Base-by-base conservation (phyloP, 2,113 vertebrate genomes). In the Cololabis saira region DNA sequence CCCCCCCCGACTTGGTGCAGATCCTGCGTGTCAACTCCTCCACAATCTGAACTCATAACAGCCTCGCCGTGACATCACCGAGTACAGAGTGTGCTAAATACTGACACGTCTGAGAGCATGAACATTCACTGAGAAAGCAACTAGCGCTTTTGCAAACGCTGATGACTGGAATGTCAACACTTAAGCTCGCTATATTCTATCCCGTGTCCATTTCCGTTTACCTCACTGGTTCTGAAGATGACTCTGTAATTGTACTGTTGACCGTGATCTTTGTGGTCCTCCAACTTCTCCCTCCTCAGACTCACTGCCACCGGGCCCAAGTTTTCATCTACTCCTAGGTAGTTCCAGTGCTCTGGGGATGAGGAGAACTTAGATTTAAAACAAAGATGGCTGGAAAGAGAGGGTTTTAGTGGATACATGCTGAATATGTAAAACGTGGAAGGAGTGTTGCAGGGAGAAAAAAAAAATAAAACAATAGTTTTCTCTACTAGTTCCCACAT, bases 161-260 rank as follows among this genome's bases (percentile, higher is more conserved):
- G 1, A 13, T 57, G 63, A 75, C 59, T 48, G 8, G 7, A 40
- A 3, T 55, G 4, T 27, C 24, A 27, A 27, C 24, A 37, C 5
- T 37, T 7, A 37, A 37, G 33, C 33, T 37, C 33, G 10, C 10
- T 3, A 37, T 37, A 37, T 37, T 7, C 10, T 7, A 37, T 11
- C 2, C 33, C 10, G 33, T 37, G 16, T n/a, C 45, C n/a, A 18
- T 56, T 53, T 55, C 14, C 22, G 43, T 8, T 67, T 83, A 99
- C 97, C 97, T 98, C 97, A 47, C 98, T 98, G 42, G 96, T 98
- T 90, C 98, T 92, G 90, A 99, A 97, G 92, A 99, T 97, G 86
- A 98, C 94, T 56, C 97, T 88, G 90, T 96, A 99, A 91, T 96
- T 98, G 83, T 97, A 98, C 6, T 98, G 96, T 64, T 96, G 95